Evolutionary conservation across 2,888 invertebrate genomes (phyloP).

Genomic region (Meloe dianella): DNA sequence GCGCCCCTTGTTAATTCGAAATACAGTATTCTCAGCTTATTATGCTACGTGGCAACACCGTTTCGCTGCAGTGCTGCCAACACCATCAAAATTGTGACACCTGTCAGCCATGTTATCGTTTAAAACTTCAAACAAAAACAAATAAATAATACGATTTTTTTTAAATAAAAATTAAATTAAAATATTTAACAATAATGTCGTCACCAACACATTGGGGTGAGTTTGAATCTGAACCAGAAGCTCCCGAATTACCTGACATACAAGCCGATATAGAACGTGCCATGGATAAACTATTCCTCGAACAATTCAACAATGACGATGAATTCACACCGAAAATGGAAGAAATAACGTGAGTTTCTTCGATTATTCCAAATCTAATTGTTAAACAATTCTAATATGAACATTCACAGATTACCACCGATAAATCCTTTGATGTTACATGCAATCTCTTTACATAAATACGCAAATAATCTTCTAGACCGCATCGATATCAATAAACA

Average conservation of each 20-base stretch:
- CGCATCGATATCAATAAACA: constrained; percentile 44
- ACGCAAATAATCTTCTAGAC: constrained; percentile 52
- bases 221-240: constrained; percentile 37
- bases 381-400: too few species aligned
- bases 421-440: constrained; percentile 53
- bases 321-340: constrained; percentile 39
- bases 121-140: background rate
- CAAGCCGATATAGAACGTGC: constrained; percentile 52
- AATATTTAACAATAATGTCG: constrained; percentile 7
- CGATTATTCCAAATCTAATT: constrained; percentile 19
- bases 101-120: background rate
- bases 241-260: constrained; percentile 46
- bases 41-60: too few species aligned
- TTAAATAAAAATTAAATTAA: background rate
- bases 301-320: constrained; percentile 48
- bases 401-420: constrained; percentile 47
- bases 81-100: background rate
- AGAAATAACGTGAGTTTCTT: constrained; percentile 45
- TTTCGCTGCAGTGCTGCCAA: background rate
- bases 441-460: constrained; percentile 54
- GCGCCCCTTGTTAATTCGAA: too few species aligned
- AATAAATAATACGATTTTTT: background rate
- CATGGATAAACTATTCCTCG: constrained; percentile 52
- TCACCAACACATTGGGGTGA: constrained; percentile 50
- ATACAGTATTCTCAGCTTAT: too few species aligned